phyloP scores from a whole-genome alignment of 2,888 invertebrate genomes.

The Parnassius glacialis region DNA sequence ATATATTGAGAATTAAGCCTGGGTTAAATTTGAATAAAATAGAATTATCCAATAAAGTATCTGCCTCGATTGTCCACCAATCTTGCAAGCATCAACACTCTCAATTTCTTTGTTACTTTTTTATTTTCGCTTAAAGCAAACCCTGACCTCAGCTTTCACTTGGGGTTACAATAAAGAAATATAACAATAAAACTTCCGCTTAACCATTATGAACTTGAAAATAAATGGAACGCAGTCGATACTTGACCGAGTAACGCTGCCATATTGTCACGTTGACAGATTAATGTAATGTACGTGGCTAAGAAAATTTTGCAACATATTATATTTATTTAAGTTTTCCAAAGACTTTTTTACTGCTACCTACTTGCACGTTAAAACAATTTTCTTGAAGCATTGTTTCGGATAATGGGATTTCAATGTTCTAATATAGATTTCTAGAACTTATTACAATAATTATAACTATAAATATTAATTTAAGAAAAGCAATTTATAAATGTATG shows the following conservation, averaged over 20 bases:
- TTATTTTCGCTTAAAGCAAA: conserved; percentile 41
- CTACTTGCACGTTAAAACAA: no score
- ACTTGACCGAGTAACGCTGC: conserved; percentile 43
- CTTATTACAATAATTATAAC: no score
- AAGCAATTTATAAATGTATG: no score
- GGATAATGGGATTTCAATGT: no score
- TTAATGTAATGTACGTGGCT: not conserved
- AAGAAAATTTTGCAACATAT: conserved; percentile 4
- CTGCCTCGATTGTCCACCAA: conserved; percentile 9
- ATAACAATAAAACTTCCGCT: conserved; percentile 53
- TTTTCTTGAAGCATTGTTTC: no score
- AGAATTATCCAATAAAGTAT: not conserved
- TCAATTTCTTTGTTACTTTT: conserved; percentile 34
- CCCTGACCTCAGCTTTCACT: conserved; percentile 67
- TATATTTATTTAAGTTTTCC: not conserved
- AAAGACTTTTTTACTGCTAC: not conserved
- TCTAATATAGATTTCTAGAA: no score
- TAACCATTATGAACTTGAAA: conserved; percentile 59
- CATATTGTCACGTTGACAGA: conserved; percentile 32
- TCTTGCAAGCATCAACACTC: conserved; percentile 20
- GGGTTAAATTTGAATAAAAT: no score
- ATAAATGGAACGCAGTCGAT: conserved; percentile 33
- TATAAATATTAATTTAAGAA: no score
- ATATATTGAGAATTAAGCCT: no score
- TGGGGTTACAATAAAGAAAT: conserved; percentile 28